Evolutionary conservation across 2,888 invertebrate genomes (phyloP).

Genomic region (Erpobdella octoculata): DNA sequence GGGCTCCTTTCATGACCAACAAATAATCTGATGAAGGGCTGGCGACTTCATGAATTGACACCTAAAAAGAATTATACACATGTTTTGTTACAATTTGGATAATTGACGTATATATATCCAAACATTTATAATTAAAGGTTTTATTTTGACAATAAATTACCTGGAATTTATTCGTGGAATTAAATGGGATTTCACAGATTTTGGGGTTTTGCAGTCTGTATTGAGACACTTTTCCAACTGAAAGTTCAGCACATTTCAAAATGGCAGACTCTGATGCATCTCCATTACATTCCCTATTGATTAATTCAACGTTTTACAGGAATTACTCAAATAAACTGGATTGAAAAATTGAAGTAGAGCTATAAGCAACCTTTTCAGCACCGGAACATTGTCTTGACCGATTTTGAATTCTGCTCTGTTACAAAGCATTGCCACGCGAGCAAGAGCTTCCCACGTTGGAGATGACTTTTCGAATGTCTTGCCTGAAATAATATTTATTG

Average conservation of each 20-base stretch:
- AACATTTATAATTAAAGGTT: no score
- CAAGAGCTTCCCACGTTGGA: conserved; percentile 76
- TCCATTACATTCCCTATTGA: conserved; percentile 54
- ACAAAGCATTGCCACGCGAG: conserved; percentile 88
- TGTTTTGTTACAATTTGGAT: no score
- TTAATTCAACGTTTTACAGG: no score
- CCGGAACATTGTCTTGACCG: conserved; percentile 82
- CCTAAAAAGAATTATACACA: conserved; percentile 55
- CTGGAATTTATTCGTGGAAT: conserved; percentile 56
- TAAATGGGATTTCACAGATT: conserved; percentile 54
- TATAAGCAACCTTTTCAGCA: conserved; percentile 71
- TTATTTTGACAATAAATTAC: conserved; percentile 40
- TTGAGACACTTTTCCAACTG: conserved; percentile 48
- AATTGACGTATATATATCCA: no score
- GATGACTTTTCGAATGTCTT: conserved; percentile 79
- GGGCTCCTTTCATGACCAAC: conserved; percentile 80
- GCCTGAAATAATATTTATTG: no score
- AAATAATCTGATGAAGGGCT: conserved; percentile 60
- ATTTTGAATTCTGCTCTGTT: conserved; percentile 97
- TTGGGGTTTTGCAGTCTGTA: conserved; percentile 49
- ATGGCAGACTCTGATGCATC: conserved; percentile 56
- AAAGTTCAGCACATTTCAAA: conserved; percentile 51
- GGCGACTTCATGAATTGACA: conserved; percentile 88
- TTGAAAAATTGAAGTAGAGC: no score
- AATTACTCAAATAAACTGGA: no score